These are phyloP conservation scores for Gasterosteus aculeatus DNA, from an alignment of 2,113 vertebrate genomes.

Conservation along the genomic window DNA sequence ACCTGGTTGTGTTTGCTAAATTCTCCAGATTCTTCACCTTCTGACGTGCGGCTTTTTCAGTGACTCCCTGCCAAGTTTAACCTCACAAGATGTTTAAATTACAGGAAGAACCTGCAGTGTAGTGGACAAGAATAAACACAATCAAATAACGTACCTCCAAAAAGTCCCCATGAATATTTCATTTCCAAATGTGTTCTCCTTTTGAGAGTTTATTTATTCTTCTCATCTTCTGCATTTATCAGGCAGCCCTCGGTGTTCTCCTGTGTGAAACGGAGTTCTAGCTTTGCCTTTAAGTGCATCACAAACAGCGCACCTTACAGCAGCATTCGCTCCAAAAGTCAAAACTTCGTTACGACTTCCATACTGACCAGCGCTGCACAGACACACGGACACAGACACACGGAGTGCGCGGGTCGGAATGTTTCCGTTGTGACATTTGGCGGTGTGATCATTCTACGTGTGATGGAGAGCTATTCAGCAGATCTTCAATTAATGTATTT, in stretches of 20 bases:
- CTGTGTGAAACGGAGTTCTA: conserved; percentile 58
- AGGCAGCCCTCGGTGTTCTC: conserved; percentile 39
- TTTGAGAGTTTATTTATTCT: conserved; percentile 61
- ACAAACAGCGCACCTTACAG: conserved; percentile 48
- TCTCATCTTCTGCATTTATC: conserved; percentile 55
- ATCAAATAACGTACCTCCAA: conserved; percentile 24
- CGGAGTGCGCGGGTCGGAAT: conserved; percentile 1
- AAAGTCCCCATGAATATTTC: conserved; percentile 56
- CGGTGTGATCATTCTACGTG: neutral
- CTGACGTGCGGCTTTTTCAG: neutral
- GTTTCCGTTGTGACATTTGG: neutral
- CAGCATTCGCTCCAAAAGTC: conserved; percentile 40
- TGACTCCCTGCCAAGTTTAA: neutral
- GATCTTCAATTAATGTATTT: neutral
- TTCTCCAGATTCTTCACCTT: neutral
- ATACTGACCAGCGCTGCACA: conserved; percentile 25
- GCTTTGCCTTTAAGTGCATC: conserved; percentile 50
- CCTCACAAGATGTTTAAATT: neutral
- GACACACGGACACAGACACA: neutral
- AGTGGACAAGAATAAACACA: conserved; percentile 6
- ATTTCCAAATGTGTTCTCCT: conserved; percentile 31
- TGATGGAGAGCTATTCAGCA: neutral
- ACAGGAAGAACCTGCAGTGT: neutral
- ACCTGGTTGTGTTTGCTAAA: conserved; percentile 13
- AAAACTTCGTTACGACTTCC: conserved; percentile 24